Evolutionary conservation across 2,888 invertebrate genomes (phyloP), one percentile per base, ranked within the genome.

Genomic region (Mesorhabditis belari): DNA sequence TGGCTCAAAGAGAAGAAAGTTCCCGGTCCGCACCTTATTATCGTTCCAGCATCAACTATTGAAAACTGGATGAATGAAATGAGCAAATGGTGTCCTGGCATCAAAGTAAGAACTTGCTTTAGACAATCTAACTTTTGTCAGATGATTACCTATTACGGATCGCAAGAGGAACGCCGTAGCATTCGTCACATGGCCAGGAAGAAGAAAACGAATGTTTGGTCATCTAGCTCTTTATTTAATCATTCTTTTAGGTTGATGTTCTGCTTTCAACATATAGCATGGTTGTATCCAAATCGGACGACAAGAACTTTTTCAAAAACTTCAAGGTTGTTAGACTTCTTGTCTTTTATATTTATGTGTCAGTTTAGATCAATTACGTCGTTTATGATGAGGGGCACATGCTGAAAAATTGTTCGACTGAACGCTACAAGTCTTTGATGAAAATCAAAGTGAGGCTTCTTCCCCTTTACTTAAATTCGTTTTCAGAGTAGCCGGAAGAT

Each of bases 331-430:
- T n/a, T n/a, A n/a, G n/a, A 17, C 12, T 35, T n/a, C n/a, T 2
- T 35, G 44, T n/a, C 12, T n/a, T 35, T 35, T 9, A n/a, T 35
- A 9, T 17, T 35, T 35, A 17, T 35, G 6, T 35, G 12, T 35
- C 44, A n/a, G 19, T n/a, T 35, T n/a, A 35, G 53, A 87, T 94
- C 82, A 89, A 92, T 81, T 95, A 94, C 81, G 91, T 93, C 0
- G 86, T 96, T 24, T 94, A 94, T 81, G 96, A 96, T 82, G 96
- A 96, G 58, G 77, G 74, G 1, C 95, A 96, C 81, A 93, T 95
- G 92, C 84, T 96, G 35, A 96, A 96, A 82, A 96, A 95, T 81
- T 95, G 95, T 92, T 87, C 89, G 59, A 92, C 94, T 0, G 88
- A 89, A 76, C 86, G 95, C 21, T 77, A 73, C 58, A 61, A 62